Conservation (phyloP, 2,888 invertebrate genomes). For the Eupithecia abbreviata region DNA sequence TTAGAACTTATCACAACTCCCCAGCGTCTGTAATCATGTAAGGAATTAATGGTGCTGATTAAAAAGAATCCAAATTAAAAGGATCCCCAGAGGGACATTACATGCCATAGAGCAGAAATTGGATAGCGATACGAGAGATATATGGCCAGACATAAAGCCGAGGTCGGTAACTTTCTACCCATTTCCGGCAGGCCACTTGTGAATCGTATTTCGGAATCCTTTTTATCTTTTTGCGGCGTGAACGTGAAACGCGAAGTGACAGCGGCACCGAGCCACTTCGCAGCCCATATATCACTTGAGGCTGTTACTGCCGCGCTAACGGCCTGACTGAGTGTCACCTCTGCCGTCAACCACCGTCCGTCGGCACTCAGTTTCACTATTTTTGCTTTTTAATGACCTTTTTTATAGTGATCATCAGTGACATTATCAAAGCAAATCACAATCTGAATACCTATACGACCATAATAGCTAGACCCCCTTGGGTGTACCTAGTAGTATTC, state of each 20-base stretch:
- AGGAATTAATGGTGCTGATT: constrained; percentile 70
- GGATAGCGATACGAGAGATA: constrained; percentile 81
- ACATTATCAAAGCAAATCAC: constrained; percentile 3
- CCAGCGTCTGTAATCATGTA: constrained; percentile 51
- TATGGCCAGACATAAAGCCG: constrained; percentile 80
- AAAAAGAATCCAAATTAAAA: constrained; percentile 77
- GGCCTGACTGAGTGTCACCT: constrained; percentile 74
- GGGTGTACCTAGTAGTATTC: background rate
- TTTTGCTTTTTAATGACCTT: constrained; percentile 59
- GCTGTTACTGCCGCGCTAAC: constrained; percentile 78
- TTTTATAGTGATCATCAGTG: background rate
- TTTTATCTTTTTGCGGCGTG: constrained; percentile 81
- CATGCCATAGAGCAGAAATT: constrained; percentile 81
- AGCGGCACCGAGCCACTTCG: constrained; percentile 80
- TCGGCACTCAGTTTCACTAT: constrained; percentile 51
- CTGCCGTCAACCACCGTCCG: constrained; percentile 65
- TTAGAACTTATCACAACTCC: constrained; percentile 42
- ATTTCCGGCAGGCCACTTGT: constrained; percentile 82
- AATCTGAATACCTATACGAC: background rate
- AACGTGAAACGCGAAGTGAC: constrained; percentile 76
- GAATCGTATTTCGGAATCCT: constrained; percentile 81
- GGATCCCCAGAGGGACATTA: constrained; percentile 74
- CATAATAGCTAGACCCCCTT: background rate
- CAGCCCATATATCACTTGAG: constrained; percentile 81
- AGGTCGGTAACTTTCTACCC: constrained; percentile 79